These are phyloP conservation scores for Mus spretus DNA, from an alignment of 2,797 vertebrate species.

Conservation along the genomic window DNA sequence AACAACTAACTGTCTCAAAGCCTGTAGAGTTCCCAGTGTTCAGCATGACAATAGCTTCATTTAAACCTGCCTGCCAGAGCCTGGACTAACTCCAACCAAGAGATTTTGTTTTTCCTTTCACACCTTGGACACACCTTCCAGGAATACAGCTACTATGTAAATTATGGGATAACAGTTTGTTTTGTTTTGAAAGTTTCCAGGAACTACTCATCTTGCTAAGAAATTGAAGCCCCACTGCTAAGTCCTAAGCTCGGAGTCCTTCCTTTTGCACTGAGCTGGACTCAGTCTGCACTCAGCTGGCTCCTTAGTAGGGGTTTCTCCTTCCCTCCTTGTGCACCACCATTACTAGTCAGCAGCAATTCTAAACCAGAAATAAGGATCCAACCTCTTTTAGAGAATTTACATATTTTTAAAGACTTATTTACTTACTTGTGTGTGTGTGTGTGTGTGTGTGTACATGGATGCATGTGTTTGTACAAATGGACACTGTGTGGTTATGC, in stretches of 20 bases:
- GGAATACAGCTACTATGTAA: conserved; percentile 12
- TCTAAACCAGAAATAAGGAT: conserved; percentile 30
- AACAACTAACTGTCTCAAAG: conserved; percentile 12
- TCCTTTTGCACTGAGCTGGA: neutral
- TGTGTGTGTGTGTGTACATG: neutral
- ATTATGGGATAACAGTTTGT: neutral
- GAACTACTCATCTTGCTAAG: conserved; percentile 37
- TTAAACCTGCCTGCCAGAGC: neutral
- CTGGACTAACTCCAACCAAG: conserved; percentile 53
- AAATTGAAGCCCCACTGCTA: neutral
- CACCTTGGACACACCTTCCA: conserved; percentile 49
- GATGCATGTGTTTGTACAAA: neutral
- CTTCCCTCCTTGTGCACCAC: neutral
- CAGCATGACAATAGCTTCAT: neutral
- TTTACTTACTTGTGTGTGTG: neutral
- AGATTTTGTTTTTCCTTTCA: neutral
- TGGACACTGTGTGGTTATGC: neutral
- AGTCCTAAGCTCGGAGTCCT: neutral
- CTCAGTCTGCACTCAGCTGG: neutral
- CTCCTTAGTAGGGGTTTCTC: neutral
- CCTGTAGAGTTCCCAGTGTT: neutral
- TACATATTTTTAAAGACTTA: neutral
- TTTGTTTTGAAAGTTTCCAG: conserved; percentile 64
- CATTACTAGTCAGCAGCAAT: neutral
- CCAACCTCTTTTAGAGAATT: neutral